Percentiles rank a stretch among this genome's conserved stretches.
phyloP scores from a whole-genome alignment of 2,888 invertebrate species.

The Phengaris arion region DNA sequence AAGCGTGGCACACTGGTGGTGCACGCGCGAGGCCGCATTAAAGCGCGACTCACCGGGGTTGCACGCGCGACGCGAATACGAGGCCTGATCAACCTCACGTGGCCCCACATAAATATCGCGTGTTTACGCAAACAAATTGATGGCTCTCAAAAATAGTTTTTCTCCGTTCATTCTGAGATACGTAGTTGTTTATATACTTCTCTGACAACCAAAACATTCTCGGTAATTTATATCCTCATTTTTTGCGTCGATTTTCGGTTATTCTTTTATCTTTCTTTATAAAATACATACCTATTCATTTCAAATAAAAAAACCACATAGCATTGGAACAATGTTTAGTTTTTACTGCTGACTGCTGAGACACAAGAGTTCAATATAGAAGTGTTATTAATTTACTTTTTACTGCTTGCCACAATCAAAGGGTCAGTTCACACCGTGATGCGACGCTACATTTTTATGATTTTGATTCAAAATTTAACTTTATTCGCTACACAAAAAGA shows the following conservation, averaged over 20 bases:
- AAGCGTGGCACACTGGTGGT: too few relatives aligned
- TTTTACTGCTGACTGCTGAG: too few relatives aligned
- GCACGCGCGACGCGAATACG: not conserved
- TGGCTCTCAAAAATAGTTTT: constrained; percentile 16
- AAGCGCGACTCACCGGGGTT: not conserved
- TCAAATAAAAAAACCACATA: too few relatives aligned
- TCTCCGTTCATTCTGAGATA: not conserved
- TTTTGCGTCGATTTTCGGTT: not conserved
- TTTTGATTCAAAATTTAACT: too few relatives aligned
- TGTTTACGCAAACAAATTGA: constrained; percentile 23
- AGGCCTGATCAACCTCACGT: not conserved
- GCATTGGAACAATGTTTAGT: too few relatives aligned
- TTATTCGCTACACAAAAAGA: too few relatives aligned
- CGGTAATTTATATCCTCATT: not conserved
- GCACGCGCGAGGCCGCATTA: too few relatives aligned
- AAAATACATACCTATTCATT: not conserved
- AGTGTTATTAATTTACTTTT: too few relatives aligned
- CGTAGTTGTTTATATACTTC: not conserved
- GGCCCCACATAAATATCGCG: constrained; percentile 13
- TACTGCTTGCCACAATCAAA: too few relatives aligned
- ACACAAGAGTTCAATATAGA: too few relatives aligned
- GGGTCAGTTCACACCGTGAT: too few relatives aligned
- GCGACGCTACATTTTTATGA: too few relatives aligned
- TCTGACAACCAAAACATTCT: constrained; percentile 1
- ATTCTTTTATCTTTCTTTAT: constrained; percentile 1